Conservation (phyloP, 2,888 invertebrate genomes). For the Elmis aenea region DNA sequence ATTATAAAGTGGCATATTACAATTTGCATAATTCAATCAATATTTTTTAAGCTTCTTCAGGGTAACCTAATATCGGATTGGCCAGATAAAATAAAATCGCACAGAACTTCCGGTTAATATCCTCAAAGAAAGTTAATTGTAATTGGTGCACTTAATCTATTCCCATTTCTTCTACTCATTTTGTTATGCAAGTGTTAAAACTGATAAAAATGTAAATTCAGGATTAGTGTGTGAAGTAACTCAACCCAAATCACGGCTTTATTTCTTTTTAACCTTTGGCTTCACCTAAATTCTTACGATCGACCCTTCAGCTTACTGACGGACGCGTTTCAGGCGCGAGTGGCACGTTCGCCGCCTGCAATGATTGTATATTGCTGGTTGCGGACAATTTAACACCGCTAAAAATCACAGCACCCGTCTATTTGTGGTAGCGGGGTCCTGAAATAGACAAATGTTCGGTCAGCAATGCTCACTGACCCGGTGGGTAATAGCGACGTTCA, state of each 20-base stretch:
- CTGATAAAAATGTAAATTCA: too few relatives aligned
- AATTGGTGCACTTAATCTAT: too few relatives aligned
- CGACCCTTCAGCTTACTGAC: conserved; percentile 18
- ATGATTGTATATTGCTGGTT: conserved; percentile 27
- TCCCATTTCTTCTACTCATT: too few relatives aligned
- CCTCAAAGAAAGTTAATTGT: too few relatives aligned
- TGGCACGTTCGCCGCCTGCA: conserved; percentile 15
- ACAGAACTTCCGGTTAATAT: too few relatives aligned
- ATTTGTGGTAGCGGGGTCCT: conserved; percentile 22
- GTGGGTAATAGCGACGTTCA: conserved; percentile 21
- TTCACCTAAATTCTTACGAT: conserved; percentile 18
- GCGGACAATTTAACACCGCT: conserved; percentile 28
- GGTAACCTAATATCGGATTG: too few relatives aligned
- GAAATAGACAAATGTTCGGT: conserved; percentile 31
- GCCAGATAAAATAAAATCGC: too few relatives aligned
- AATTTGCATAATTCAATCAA: too few relatives aligned
- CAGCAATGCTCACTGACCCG: conserved; percentile 27
- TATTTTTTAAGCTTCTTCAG: too few relatives aligned
- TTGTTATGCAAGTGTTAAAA: too few relatives aligned
- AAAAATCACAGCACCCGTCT: conserved; percentile 25
- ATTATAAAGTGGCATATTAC: too few relatives aligned
- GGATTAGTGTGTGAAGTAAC: too few relatives aligned
- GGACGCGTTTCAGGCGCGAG: conserved; percentile 16
- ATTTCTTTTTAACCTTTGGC: conserved; percentile 8
- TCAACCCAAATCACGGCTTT: conserved; percentile 7